phyloP scores from a whole-genome alignment of 2,888 invertebrate genomes.

The Amphipoea oculea region DNA sequence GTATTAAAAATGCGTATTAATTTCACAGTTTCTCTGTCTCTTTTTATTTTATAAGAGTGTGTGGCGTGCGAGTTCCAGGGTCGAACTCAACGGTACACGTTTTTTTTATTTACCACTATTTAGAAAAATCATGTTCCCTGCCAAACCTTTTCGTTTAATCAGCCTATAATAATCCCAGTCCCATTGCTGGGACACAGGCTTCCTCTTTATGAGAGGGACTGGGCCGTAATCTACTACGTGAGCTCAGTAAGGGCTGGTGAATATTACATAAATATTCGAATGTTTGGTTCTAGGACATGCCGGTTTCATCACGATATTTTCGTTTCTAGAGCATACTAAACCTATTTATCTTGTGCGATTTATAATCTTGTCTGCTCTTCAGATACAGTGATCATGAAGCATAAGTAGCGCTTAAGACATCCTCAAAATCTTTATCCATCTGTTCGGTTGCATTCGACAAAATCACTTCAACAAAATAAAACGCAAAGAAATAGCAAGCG shows the following conservation, averaged over 20 bases:
- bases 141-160: not conserved
- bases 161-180: not conserved
- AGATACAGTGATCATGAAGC: not conserved
- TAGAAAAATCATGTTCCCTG: not conserved
- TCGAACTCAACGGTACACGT: too few relatives aligned
- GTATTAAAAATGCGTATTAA: too few relatives aligned
- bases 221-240: not conserved
- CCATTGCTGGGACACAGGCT: not conserved
- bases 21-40: too few relatives aligned
- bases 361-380: not conserved
- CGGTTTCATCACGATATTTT: not conserved
- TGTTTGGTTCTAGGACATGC: not conserved
- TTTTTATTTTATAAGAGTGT: too few relatives aligned
- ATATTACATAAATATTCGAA: not conserved
- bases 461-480: conserved; percentile 7
- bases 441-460: not conserved
- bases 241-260: not conserved
- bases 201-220: not conserved
- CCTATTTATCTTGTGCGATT: not conserved
- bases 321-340: not conserved
- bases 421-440: not conserved
- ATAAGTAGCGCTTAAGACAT: not conserved
- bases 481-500: conserved; percentile 3
- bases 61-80: too few relatives aligned
- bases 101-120: not conserved